Evolutionary conservation across 2,113 vertebrate species (phyloP).

Genomic region (Halcyon senegalensis): DNA sequence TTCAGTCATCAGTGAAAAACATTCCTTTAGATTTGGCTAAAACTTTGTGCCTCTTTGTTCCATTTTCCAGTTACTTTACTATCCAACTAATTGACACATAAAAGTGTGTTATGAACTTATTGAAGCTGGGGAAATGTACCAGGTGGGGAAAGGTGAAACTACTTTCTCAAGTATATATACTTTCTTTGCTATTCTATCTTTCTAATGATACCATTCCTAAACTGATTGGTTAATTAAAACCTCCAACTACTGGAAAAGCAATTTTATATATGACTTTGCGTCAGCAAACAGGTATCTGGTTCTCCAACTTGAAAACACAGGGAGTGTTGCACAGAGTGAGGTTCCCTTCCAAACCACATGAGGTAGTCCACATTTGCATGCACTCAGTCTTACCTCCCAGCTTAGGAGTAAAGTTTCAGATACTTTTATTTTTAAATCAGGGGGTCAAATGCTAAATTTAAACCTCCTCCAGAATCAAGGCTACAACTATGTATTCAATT

Average conservation of each 20-base stretch:
- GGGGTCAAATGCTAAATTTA: neutral
- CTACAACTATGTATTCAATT: neutral
- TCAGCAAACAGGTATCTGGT: neutral
- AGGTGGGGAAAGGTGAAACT: neutral
- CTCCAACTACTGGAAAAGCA: neutral
- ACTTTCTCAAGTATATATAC: neutral
- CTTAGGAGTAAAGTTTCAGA: neutral
- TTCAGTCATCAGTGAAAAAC: neutral
- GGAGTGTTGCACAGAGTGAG: neutral
- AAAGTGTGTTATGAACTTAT: neutral
- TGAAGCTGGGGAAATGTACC: neutral
- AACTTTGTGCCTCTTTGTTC: neutral
- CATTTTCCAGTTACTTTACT: neutral
- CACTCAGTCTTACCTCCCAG: neutral
- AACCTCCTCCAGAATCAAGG: neutral
- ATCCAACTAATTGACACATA: neutral
- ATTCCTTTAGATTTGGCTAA: neutral
- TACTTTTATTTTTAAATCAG: neutral
- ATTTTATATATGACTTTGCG: neutral
- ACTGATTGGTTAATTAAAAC: neutral
- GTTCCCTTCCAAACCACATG: neutral
- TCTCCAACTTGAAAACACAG: neutral
- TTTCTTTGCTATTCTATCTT: neutral
- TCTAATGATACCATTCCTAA: neutral
- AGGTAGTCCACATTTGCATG: neutral